A percentile compares a stretch with the other conserved stretches of the same genome.
These are phyloP conservation scores for Pediacus dermestoides DNA, from an alignment of 2,888 invertebrate genomes.

Conservation along the genomic window DNA sequence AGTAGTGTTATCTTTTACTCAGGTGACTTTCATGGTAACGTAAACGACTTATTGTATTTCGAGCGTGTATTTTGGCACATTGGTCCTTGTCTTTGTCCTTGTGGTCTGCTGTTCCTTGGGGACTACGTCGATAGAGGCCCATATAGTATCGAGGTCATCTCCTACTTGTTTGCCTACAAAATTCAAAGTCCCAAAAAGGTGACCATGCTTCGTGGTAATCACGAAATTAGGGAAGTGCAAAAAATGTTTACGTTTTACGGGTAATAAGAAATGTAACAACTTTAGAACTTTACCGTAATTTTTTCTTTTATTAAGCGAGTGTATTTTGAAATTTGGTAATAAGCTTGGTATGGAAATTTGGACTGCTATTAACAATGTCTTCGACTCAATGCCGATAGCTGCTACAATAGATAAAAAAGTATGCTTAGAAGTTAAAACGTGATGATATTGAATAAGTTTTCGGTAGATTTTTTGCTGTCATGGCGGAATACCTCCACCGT, in stretches of 20 bases:
- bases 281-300: slow-evolving; percentile 4
- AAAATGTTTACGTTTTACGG: slow-evolving; percentile 68
- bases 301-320: slow-evolving; percentile 56
- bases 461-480: slow-evolving; percentile 68
- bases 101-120: slow-evolving; percentile 66
- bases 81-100: slow-evolving; percentile 62
- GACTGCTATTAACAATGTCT: slow-evolving; percentile 66
- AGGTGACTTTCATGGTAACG: slow-evolving; percentile 77
- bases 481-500: slow-evolving; percentile 73
- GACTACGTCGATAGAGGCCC: slow-evolving; percentile 75
- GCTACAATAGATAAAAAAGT: slow-evolving; percentile 71
- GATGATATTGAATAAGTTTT: background rate
- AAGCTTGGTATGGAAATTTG: slow-evolving; percentile 61
- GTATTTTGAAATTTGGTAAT: slow-evolving; percentile 64
- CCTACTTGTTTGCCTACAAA: slow-evolving; percentile 69
- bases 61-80: slow-evolving; percentile 68
- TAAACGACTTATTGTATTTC: slow-evolving; percentile 63
- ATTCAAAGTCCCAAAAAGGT: slow-evolving; percentile 63
- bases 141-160: slow-evolving; percentile 65
- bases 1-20: too few species aligned
- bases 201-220: slow-evolving; percentile 67
- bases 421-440: slow-evolving; percentile 10
- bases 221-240: slow-evolving; percentile 72
- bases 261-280: slow-evolving; percentile 44
- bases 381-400: slow-evolving; percentile 69